A percentile compares a stretch with the other conserved stretches of the same genome.
phyloP scores from a whole-genome alignment of 1,140 invertebrate species.

The Megalonaias nervosa region DNA sequence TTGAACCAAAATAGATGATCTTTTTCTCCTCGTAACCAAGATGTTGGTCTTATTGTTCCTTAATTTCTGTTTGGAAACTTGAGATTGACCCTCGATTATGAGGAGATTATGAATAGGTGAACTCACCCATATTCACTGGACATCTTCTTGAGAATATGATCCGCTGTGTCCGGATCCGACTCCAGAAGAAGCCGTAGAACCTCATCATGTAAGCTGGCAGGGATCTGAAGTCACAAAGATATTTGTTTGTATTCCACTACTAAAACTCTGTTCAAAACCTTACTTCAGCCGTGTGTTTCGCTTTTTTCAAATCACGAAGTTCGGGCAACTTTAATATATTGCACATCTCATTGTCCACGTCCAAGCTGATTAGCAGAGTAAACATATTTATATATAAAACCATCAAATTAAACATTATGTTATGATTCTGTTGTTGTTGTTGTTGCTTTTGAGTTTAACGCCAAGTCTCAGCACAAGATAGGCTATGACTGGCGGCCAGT shows the following conservation, averaged over 20 bases:
- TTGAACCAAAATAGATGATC: no score
- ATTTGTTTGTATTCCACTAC: neutral
- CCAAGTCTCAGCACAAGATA: no score
- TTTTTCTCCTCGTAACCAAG: no score
- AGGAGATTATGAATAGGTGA: no score
- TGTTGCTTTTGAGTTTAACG: no score
- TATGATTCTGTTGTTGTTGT: no score
- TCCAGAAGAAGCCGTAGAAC: conserved; percentile 89
- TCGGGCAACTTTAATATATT: neutral
- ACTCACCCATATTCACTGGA: conserved; percentile 71
- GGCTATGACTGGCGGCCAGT: no score
- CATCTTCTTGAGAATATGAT: conserved; percentile 77
- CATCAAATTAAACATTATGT: no score
- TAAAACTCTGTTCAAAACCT: neutral
- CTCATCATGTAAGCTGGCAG: conserved; percentile 86
- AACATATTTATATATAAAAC: no score
- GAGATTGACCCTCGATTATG: no score
- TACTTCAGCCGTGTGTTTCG: neutral
- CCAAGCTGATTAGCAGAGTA: neutral
- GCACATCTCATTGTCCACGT: neutral
- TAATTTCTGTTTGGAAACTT: no score
- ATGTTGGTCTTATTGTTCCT: no score
- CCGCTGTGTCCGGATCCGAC: conserved; percentile 83
- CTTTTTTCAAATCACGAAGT: neutral
- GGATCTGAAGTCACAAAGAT: conserved; percentile 72